Evolutionary conservation across 2,888 invertebrate genomes (phyloP).

Genomic region (Tubulanus polymorphus): DNA sequence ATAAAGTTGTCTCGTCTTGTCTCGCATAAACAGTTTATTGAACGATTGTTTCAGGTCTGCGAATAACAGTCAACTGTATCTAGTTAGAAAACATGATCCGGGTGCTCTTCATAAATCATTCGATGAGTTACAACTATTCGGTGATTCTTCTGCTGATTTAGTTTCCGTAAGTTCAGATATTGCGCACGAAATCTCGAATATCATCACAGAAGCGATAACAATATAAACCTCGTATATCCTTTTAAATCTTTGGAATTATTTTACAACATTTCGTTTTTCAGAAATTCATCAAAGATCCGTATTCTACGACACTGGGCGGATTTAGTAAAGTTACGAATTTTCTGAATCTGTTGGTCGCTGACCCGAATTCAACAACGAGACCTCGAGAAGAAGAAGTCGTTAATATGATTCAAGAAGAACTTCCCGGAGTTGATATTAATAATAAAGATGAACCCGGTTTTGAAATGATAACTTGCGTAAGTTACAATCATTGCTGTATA

Average conservation of each 20-base stretch:
- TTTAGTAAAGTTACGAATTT: constrained; percentile 83
- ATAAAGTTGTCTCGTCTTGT: too few species aligned
- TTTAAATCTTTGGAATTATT: too few species aligned
- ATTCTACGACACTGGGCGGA: constrained; percentile 77
- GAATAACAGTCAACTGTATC: constrained; percentile 67
- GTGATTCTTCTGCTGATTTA: constrained; percentile 58
- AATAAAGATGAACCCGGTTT: constrained; percentile 53
- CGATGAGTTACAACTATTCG: constrained; percentile 78
- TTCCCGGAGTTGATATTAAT: constrained; percentile 45
- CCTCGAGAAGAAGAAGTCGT: constrained; percentile 62
- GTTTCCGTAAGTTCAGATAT: constrained; percentile 54
- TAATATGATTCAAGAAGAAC: constrained; percentile 36
- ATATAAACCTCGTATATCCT: too few species aligned
- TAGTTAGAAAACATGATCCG: constrained; percentile 63
- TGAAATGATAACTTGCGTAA: constrained; percentile 53
- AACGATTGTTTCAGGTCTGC: constrained; percentile 61
- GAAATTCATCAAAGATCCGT: constrained; percentile 65
- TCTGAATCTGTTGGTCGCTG: constrained; percentile 53
- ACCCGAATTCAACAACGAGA: constrained; percentile 38
- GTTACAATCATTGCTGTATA: too few species aligned
- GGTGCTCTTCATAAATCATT: constrained; percentile 73
- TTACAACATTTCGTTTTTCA: constrained; percentile 43
- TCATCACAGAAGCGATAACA: too few species aligned
- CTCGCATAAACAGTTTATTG: too few species aligned
- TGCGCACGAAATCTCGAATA: too few species aligned